Conservation (phyloP, 1,140 invertebrate genomes). For the Leptinotarsa lineolata region DNA sequence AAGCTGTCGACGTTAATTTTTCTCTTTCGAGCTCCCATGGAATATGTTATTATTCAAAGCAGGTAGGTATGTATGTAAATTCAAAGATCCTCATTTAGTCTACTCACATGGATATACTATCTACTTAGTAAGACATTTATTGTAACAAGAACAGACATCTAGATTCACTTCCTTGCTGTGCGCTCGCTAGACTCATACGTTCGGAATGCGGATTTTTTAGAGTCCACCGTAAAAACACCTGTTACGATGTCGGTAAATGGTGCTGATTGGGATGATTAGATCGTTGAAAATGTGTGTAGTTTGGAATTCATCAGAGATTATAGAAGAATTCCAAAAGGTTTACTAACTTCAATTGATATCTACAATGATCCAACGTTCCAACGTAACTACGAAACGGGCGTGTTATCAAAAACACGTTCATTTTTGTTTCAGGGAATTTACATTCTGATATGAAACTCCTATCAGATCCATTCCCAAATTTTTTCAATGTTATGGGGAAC, state of each 20-base stretch:
- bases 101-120: slow-evolving; percentile 26
- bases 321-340: too few relatives aligned
- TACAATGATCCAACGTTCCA: too few relatives aligned
- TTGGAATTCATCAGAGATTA: too few relatives aligned
- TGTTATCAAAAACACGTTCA: too few relatives aligned
- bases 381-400: too few relatives aligned
- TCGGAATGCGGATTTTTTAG: neutral
- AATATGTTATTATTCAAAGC: slow-evolving; percentile 31
- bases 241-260: neutral
- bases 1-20: neutral
- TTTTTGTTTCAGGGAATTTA: too few relatives aligned
- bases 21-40: slow-evolving; percentile 18
- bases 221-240: neutral
- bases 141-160: slow-evolving; percentile 24
- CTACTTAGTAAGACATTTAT: slow-evolving; percentile 31
- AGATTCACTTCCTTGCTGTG: slow-evolving; percentile 26
- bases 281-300: too few relatives aligned
- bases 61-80: slow-evolving; percentile 32
- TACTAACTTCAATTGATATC: too few relatives aligned
- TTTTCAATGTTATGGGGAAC: too few relatives aligned
- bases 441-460: too few relatives aligned
- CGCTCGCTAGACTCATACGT: neutral
- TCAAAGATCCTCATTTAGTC: slow-evolving; percentile 28
- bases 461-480: too few relatives aligned
- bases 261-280: too few relatives aligned